These are phyloP conservation scores for Zaprionus bogoriensis DNA, from an alignment of 2,888 invertebrate genomes.

Conservation along the genomic window DNA sequence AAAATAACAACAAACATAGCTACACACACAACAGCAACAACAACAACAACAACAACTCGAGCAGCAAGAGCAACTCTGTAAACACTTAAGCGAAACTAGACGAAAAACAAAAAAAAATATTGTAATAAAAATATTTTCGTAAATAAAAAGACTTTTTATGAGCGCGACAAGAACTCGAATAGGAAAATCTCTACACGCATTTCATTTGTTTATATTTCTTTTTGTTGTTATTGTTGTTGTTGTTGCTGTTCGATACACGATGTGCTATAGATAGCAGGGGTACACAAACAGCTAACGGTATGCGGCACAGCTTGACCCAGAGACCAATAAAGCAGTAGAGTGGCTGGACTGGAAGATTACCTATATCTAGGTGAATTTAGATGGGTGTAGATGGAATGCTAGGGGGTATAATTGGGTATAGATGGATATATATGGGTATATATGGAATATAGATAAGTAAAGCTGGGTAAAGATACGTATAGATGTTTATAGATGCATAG, in stretches of 20 bases:
- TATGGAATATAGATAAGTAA: too few species aligned
- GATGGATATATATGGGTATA: too few species aligned
- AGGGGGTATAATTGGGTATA: too few species aligned
- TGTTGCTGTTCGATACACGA: too few species aligned
- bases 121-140: slow-evolving; percentile 61
- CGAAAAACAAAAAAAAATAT: slow-evolving; percentile 40
- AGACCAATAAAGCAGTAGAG: too few species aligned
- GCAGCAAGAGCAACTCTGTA: slow-evolving; percentile 36
- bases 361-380: too few species aligned
- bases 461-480: too few species aligned
- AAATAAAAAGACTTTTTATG: slow-evolving; percentile 46
- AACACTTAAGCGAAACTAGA: slow-evolving; percentile 54
- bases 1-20: slow-evolving; percentile 51
- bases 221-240: too few species aligned
- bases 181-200: slow-evolving; percentile 32
- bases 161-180: slow-evolving; percentile 30
- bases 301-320: too few species aligned
- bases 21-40: slow-evolving; percentile 15
- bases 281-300: slow-evolving; percentile 26
- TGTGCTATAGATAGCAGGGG: slow-evolving; percentile 26
- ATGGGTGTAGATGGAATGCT: too few species aligned
- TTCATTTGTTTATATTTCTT: slow-evolving; percentile 4
- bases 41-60: neutral
- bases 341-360: too few species aligned
- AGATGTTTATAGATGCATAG: too few species aligned